Conservation (phyloP, 2,797 vertebrate genomes). For the Ctenochaetus hawaiiensis region DNA sequence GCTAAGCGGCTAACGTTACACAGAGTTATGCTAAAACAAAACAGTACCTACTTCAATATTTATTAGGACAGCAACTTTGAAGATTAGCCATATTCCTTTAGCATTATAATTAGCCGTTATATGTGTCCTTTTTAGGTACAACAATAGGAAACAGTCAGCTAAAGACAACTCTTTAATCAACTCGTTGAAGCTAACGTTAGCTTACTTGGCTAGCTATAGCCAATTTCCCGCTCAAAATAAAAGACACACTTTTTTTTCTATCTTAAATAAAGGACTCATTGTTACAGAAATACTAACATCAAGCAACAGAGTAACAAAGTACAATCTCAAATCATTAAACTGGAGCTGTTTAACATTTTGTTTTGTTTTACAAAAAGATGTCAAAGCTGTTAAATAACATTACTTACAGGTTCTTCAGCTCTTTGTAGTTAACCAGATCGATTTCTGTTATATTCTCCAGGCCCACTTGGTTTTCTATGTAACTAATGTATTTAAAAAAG, state of each 20-base stretch:
- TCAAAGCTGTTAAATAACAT: neutral
- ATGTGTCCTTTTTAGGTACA: neutral
- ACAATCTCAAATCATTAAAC: neutral
- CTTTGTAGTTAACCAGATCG: slow-evolving; percentile 83
- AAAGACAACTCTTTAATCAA: neutral
- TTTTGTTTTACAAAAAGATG: neutral
- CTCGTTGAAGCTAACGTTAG: neutral
- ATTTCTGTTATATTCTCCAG: slow-evolving; percentile 84
- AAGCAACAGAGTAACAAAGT: too few species aligned
- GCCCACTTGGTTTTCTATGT: slow-evolving; percentile 85
- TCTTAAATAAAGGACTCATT: neutral
- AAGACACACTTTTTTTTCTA: too few species aligned
- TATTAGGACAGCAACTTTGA: too few species aligned
- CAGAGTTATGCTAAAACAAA: too few species aligned
- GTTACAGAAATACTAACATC: neutral
- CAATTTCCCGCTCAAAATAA: neutral
- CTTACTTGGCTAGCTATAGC: neutral
- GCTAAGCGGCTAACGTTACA: too few species aligned
- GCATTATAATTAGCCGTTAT: neutral
- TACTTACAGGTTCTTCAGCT: slow-evolving; percentile 88
- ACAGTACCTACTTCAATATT: too few species aligned
- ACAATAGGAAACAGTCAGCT: neutral
- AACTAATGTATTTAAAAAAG: slow-evolving; percentile 63
- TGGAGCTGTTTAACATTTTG: too few species aligned
- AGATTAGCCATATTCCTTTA: neutral